Evolutionary conservation across 2,113 vertebrate species (phyloP), one percentile per base, ranked within the genome.

Genomic region (Copsychus sechellarum): DNA sequence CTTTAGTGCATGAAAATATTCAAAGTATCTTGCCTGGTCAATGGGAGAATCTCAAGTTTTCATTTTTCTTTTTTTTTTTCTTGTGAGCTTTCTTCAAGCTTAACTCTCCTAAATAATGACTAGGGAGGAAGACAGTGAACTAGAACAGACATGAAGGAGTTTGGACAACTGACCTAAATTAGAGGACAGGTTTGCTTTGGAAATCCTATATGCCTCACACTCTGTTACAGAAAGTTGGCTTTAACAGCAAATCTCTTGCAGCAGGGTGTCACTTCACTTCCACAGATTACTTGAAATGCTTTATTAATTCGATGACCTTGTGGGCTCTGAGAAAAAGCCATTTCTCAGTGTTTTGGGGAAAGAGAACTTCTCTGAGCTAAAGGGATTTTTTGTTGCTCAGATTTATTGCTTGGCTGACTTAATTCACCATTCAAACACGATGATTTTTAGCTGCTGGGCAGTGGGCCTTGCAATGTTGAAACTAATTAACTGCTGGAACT

Each of bases 401-500:
- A 95, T 97, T 97, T 97, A 96, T 96, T 95, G 95, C 88, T 88
- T 88, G 83, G 86, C 90, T 94, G 94, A 81, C 80, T 96, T 94
- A 90, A 96, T 96, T 94, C 93, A 79, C 86, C 83, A 60, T 96
- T 96, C 92, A 76, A 90, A 90, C 72, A 53, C 3, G 12, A 95
- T 96, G 90, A 94, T 96, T 95, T 96, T 96, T 96, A 84, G 94
- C 92, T 96, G 82, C 94, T 83, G 88, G 92, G 93, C 95, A 96
- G 86, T 31, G 57, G 85, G 86, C 92, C 86, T 96, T 96, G 93
- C 93, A 65, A 57, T 79, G 86, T 64, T 94, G 91, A 86, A 96
- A 73, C 86, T 94, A 96, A 96, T 97, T 96, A 96, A 94, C 69
- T 84, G 80, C 86, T 92, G 48, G 88, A 84, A 84, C 88, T 78